Evolutionary conservation across 2,797 vertebrate species (phyloP).

Genomic region (Rhadinocentrus ornatus): DNA sequence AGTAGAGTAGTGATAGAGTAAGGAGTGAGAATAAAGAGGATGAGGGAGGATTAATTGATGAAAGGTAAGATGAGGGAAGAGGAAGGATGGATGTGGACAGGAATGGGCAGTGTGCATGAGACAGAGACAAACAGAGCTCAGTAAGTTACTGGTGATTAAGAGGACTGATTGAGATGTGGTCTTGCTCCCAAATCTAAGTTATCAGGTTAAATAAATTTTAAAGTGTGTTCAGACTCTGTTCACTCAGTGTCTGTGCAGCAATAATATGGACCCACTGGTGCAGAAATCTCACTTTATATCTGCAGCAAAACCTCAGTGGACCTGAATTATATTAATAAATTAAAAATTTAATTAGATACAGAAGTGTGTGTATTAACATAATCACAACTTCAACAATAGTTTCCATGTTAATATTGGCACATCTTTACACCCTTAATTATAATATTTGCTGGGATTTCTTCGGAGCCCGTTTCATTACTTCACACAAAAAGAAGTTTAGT

Average conservation of each 20-base stretch:
- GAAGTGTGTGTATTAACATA: not conserved
- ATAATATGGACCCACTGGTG: too few relatives aligned
- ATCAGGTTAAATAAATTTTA: not conserved
- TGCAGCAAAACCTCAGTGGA: not conserved
- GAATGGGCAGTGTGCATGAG: too few relatives aligned
- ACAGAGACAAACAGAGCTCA: too few relatives aligned
- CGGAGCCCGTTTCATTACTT: not conserved
- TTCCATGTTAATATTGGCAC: not conserved
- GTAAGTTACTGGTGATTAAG: too few relatives aligned
- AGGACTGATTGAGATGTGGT: too few relatives aligned
- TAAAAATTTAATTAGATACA: not conserved
- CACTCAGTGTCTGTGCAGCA: not conserved
- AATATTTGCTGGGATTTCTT: not conserved
- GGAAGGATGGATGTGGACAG: too few relatives aligned
- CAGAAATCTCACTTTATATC: not conserved
- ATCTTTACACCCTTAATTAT: not conserved
- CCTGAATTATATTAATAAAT: not conserved
- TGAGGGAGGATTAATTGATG: too few relatives aligned
- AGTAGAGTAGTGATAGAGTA: too few relatives aligned
- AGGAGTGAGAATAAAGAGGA: too few relatives aligned
- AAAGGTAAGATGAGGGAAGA: too few relatives aligned
- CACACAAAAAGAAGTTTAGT: not conserved
- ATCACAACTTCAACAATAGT: not conserved
- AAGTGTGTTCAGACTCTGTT: not conserved
- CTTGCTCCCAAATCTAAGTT: too few relatives aligned